Evolutionary conservation across 2,888 invertebrate species (phyloP).

Genomic region (Trissonchulus latispiculum): DNA sequence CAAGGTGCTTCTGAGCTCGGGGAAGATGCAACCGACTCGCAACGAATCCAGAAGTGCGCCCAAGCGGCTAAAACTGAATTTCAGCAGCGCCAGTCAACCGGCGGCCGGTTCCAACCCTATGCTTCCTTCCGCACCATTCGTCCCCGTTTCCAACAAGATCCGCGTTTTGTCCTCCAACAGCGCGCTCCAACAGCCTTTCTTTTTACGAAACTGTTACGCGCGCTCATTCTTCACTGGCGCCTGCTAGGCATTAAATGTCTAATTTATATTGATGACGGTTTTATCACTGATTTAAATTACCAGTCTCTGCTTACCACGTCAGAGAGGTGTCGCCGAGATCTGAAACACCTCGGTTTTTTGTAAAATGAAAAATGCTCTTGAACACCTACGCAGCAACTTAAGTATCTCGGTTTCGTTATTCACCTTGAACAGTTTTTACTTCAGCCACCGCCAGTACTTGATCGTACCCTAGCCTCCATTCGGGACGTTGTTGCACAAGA

Average conservation of each 20-base stretch:
- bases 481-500: background rate
- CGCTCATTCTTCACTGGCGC: background rate
- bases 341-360: background rate
- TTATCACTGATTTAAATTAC: background rate
- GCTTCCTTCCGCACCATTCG: no score
- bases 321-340: background rate
- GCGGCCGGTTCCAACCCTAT: no score
- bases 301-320: background rate
- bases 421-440: background rate
- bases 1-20: no score
- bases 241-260: background rate
- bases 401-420: background rate
- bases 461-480: background rate
- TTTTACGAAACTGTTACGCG: background rate
- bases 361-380: background rate
- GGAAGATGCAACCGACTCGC: no score
- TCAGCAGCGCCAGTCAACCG: no score
- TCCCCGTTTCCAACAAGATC: no score
- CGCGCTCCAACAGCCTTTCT: no score
- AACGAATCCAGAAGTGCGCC: no score
- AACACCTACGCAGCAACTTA: background rate
- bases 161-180: no score
- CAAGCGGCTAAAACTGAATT: no score
- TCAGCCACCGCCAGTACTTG: background rate
- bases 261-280: conserved; percentile 5